These are phyloP conservation scores for Monopterus albus DNA, from an alignment of 2,113 vertebrate species.

Conservation along the genomic window DNA sequence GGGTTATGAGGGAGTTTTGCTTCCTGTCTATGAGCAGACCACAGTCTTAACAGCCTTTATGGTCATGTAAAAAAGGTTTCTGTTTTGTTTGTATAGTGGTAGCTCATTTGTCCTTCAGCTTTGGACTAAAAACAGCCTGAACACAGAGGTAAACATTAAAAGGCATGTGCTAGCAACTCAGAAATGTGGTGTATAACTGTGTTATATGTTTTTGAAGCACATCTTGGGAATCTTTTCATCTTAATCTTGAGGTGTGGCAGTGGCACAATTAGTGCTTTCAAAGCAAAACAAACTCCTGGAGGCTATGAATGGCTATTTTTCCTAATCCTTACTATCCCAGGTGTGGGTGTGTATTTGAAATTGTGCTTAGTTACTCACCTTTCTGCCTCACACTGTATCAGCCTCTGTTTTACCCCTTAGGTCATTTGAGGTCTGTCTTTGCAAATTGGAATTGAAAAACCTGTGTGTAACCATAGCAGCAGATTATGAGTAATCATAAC, in stretches of 20 bases:
- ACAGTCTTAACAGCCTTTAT: slow-evolving; percentile 25
- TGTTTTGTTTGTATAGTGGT: slow-evolving; percentile 49
- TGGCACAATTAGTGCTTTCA: slow-evolving; percentile 36
- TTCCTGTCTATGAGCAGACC: neutral
- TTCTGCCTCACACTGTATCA: slow-evolving; percentile 9
- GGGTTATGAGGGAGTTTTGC: neutral
- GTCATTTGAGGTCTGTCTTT: slow-evolving; percentile 32
- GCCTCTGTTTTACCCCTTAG: slow-evolving; percentile 17
- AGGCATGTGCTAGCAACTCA: neutral
- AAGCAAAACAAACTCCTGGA: slow-evolving; percentile 51
- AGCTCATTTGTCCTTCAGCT: slow-evolving; percentile 32
- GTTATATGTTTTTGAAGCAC: neutral
- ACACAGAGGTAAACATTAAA: slow-evolving; percentile 48
- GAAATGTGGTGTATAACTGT: slow-evolving; percentile 1
- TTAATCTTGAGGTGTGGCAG: slow-evolving; percentile 38
- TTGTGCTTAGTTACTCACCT: slow-evolving; percentile 27
- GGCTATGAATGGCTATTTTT: slow-evolving; percentile 34
- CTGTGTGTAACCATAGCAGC: slow-evolving; percentile 32
- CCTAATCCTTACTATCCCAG: slow-evolving; percentile 13
- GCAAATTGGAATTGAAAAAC: slow-evolving; percentile 34
- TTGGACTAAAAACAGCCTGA: slow-evolving; percentile 21
- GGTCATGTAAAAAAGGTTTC: slow-evolving; percentile 29
- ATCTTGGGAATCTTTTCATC: slow-evolving; percentile 7
- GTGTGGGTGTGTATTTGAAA: slow-evolving; percentile 43
- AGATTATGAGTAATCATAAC: slow-evolving; percentile 17